Conservation (phyloP, 2,113 vertebrate genomes). For the Grammomys dolichurus region DNA sequence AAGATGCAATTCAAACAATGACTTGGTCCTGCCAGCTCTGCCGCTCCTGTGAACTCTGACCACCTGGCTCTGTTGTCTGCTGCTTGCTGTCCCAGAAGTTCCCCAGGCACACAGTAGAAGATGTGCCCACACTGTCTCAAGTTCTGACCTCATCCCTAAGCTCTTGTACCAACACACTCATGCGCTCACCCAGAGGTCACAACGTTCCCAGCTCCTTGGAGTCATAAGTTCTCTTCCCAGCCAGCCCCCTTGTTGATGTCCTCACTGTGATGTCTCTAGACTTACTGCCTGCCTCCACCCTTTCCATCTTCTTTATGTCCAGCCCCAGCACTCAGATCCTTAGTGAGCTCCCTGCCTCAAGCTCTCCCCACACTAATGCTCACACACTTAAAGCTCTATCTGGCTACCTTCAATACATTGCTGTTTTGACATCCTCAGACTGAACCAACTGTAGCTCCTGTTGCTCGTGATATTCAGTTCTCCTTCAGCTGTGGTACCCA, state of each 20-base stretch:
- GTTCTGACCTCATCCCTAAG: not conserved
- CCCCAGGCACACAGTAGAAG: not conserved
- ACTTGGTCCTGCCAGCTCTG: not conserved
- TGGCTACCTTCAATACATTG: not conserved
- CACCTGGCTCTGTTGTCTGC: not conserved
- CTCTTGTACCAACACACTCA: not conserved
- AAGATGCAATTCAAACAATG: not conserved
- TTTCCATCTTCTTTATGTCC: not conserved
- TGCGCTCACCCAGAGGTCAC: not conserved
- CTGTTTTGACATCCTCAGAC: not conserved
- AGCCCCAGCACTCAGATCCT: not conserved
- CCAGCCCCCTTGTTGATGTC: no score
- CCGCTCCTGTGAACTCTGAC: not conserved
- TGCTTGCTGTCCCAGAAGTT: not conserved
- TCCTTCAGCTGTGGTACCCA: not conserved
- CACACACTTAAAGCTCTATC: not conserved
- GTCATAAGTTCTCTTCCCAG: not conserved
- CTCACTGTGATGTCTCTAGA: not conserved
- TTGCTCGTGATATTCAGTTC: not conserved
- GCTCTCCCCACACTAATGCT: not conserved
- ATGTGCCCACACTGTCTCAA: not conserved
- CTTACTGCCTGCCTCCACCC: not conserved
- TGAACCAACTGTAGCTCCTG: not conserved
- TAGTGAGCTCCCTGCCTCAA: rapidly evolving
- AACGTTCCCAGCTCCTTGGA: not conserved